Conservation (phyloP, 2,797 vertebrate genomes). For the Onychomys leucogaster region DNA sequence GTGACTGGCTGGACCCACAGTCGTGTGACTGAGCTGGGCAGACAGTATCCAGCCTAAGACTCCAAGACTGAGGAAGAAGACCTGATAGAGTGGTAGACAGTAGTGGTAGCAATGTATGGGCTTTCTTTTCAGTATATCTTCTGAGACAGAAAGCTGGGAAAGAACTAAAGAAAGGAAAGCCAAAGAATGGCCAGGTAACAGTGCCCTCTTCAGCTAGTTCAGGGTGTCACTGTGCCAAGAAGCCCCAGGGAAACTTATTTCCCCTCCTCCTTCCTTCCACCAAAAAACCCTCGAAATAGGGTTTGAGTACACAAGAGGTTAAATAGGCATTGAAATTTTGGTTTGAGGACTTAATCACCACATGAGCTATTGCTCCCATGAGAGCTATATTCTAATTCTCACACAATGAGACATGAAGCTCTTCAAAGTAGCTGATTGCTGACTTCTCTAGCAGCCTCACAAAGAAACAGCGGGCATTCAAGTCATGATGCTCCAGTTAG, state of each 20-base stretch:
- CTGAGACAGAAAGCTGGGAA: not conserved
- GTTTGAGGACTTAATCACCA: not conserved
- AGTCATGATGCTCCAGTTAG: not conserved
- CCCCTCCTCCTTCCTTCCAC: not conserved
- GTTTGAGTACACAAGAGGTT: not conserved
- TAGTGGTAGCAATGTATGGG: not conserved
- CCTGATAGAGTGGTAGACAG: not conserved
- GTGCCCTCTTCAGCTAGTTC: not conserved
- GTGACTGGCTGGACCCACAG: not conserved
- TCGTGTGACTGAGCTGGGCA: not conserved
- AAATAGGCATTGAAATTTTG: not conserved
- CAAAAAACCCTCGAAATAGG: not conserved
- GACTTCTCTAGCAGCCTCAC: not conserved
- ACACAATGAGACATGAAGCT: not conserved
- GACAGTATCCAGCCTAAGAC: not conserved
- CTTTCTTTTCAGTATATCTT: not conserved
- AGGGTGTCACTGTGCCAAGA: not conserved
- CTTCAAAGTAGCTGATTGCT: not conserved
- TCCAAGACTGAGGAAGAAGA: not conserved
- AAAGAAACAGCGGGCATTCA: not conserved
- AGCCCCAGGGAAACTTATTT: not conserved
- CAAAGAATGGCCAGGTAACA: not conserved
- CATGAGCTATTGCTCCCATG: not conserved
- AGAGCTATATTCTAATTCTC: not conserved
- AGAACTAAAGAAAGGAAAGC: not conserved